Percentiles rank a stretch among this genome's conserved stretches.
Conservation (phyloP, 2,797 vertebrate species). For the Okamejei kenojei region DNA sequence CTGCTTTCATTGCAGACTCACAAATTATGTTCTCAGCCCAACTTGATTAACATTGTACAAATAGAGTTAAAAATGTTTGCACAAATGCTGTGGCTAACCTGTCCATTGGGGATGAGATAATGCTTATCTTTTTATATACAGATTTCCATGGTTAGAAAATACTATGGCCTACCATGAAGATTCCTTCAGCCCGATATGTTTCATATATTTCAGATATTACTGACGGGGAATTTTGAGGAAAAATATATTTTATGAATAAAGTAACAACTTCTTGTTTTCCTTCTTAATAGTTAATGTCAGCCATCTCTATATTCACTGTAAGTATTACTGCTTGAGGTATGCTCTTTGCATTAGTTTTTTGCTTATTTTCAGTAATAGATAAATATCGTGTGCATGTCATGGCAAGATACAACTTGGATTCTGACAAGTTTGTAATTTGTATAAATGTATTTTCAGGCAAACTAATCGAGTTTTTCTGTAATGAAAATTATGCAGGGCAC, state of each 20-base stretch:
- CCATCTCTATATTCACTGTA: neutral
- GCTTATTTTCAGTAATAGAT: neutral
- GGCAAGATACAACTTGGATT: neutral
- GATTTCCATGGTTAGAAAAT: neutral
- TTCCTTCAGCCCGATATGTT: neutral
- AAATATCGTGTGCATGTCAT: neutral
- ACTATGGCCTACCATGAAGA: neutral
- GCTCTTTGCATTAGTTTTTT: neutral
- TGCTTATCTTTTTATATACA: neutral
- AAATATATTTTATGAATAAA: neutral
- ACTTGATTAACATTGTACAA: too few species aligned
- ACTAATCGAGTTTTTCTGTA: neutral
- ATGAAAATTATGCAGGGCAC: neutral
- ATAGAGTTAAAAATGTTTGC: neutral
- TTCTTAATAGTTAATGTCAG: neutral
- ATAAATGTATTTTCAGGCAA: neutral
- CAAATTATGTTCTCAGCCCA: neutral
- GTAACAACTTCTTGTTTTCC: neutral
- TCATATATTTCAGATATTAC: neutral
- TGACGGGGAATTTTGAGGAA: too few species aligned
- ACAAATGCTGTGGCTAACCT: neutral
- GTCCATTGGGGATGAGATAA: neutral
- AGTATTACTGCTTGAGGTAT: too few species aligned
- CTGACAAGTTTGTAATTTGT: neutral
- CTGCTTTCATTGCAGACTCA: neutral